Base-by-base conservation (phyloP, 2,113 vertebrate genomes). In the Neopipo cinnamomea region DNA sequence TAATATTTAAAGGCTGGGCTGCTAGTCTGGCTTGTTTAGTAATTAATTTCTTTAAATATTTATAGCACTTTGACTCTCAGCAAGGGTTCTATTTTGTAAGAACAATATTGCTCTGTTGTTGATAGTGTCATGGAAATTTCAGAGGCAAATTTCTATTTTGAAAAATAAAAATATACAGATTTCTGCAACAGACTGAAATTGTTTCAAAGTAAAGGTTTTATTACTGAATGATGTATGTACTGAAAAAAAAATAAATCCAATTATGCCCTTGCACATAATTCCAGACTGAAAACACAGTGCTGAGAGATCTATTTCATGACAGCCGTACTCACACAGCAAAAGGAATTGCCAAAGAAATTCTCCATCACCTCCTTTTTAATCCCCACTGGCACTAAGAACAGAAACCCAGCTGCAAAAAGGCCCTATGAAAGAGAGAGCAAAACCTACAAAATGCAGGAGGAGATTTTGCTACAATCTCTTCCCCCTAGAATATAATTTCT, bases 41-140 rank as follows among this genome's bases (percentile, higher is more conserved):
- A 95, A 96, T 96, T 91, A 17, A 56, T 89, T 90, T 79, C 88
- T 94, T 96, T 58, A 97, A 98, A 97, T 97, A 98, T 98, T 98
- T 95, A 97, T 97, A 96, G 89, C 42, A 41, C 62, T 95, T 77
- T 24, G 58, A 84, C 79, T 93, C 80, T 91, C 74, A 93, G 91
- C 74, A 92, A 94, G 56, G 70, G 46, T 44, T 91, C 79, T 88
- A 49, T 70, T 91, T 56, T 80, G 95, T 76, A 93, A 88, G 95
- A 96, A 96, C 78, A 91, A 91, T 86, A 85, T 46, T 80, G 31
- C 82, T 88, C 72, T 74, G 16, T 71, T 81, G 53, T 72, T 85
- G 68, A 93, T 88, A 73, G 65, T 58, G 90, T 77, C 79, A 96
- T 65, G 88, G 94, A 97, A 97, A 96, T 50, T 95, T 97, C 68